Conservation (phyloP, 35 echinoderm and acorn worm genomes). For the Heliocidaris erythrogramma region DNA sequence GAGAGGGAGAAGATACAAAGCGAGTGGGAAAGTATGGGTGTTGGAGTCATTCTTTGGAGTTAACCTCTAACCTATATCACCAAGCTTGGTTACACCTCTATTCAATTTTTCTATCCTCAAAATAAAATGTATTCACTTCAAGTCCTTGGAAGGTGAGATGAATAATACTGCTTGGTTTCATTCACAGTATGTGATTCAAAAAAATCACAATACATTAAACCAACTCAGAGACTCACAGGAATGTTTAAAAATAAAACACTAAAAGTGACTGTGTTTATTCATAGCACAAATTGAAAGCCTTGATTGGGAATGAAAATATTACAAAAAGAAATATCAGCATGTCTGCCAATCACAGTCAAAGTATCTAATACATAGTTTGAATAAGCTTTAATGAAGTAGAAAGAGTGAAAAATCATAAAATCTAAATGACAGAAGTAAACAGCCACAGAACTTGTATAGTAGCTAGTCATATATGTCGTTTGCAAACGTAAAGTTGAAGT, state of each 20-base stretch:
- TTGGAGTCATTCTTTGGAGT: background rate
- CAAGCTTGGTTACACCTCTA: background rate
- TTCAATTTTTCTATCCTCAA: background rate
- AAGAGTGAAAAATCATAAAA: background rate
- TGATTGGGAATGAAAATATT: background rate
- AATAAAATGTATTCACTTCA: background rate
- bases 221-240: background rate
- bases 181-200: background rate
- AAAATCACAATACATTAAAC: constrained; percentile 3
- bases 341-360: background rate
- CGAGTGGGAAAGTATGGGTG: background rate
- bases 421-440: background rate
- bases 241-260: background rate
- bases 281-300: background rate
- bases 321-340: background rate
- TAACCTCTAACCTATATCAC: background rate
- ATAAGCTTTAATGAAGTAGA: background rate
- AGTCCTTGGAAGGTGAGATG: background rate
- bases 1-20: no score
- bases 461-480: no score
- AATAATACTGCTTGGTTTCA: background rate
- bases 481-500: no score
- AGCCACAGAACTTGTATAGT: no score
- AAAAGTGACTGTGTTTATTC: background rate
- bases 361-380: background rate